Evolutionary conservation across 1,140 invertebrate genomes (phyloP).

Genomic region (Drosophila biarmipes): DNA sequence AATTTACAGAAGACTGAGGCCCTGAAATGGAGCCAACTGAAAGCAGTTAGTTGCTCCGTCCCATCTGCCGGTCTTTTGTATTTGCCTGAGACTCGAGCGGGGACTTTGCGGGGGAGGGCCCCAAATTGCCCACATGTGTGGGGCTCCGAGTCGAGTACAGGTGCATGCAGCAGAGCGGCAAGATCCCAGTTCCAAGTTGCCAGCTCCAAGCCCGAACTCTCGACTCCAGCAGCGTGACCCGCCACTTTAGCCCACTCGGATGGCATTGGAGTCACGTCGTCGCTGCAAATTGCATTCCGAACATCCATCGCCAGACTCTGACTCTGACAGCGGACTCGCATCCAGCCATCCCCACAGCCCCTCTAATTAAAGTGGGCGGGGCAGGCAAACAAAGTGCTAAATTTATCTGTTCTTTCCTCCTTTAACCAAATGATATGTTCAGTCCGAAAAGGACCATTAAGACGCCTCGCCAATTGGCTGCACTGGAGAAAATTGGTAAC

Average conservation of each 20-base stretch:
- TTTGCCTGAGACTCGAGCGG: conserved; percentile 35
- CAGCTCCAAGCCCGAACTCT: conserved; percentile 7
- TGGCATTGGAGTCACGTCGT: conserved; percentile 44
- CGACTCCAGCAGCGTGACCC: conserved; percentile 34
- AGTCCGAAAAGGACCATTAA: conserved; percentile 32
- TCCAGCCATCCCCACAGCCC: conserved; percentile 18
- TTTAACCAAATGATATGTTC: conserved; percentile 45
- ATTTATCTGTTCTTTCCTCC: conserved; percentile 41
- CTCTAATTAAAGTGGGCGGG: conserved; percentile 60
- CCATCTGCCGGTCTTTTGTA: conserved; percentile 38
- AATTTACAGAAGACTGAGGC: conserved; percentile 62
- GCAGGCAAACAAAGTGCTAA: conserved; percentile 55
- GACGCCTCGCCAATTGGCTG: conserved; percentile 29
- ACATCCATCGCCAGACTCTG: conserved; percentile 29
- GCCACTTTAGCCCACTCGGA: conserved; percentile 32
- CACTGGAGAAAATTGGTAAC: not conserved
- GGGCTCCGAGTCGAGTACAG: conserved; percentile 22
- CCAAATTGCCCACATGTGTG: conserved; percentile 64
- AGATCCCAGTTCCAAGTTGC: conserved; percentile 10
- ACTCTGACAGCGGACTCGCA: not conserved
- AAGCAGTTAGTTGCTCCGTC: conserved; percentile 37
- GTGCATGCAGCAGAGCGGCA: conserved; percentile 52
- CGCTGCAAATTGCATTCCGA: conserved; percentile 48
- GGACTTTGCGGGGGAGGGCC: conserved; percentile 51
- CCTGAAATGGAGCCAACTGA: conserved; percentile 51